Evolutionary conservation across 2,113 vertebrate species (phyloP), one percentile per base, ranked within the genome.

Genomic region (Eulacestoma nigropectus): DNA sequence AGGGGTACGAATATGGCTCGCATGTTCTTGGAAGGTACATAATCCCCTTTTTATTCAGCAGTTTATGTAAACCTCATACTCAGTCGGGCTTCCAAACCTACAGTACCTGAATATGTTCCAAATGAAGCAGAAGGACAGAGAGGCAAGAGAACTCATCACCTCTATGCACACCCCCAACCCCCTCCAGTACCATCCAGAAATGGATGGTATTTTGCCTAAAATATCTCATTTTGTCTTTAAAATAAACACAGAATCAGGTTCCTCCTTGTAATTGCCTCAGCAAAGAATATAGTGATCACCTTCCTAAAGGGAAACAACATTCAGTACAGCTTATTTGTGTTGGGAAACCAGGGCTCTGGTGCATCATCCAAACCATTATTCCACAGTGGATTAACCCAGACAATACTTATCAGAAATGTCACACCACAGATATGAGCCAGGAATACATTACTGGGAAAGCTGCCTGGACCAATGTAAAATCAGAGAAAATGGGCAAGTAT

Each of bases 281-380:
- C 59, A 75, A 78, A 90, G 47, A 81, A 80, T 39, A 57, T 1
- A 75, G 52, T 2, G 16, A 84, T 78, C 72, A 52, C 56, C 72
- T 67, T 95, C 47, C 68, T 84, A 25, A 74, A 88, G 33, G 63
- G 67, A 87, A 93, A 52, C 27, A 63, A 32, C 3, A 2, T 67
- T 88, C 72, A 53, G 30, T 17, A 55, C 8, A 70, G 63, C 44
- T 60, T 73, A 53, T 57, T 85, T 68, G n/a, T 74, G 29, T 64
- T 76, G 53, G 70, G 92, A 95, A 70, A 83, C 42, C 44, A 67
- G 46, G 35, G 47, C 47, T 86, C 35, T 67, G 44, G 55, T 76
- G 64, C 27, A 92, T 88, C 87, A 93, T 90, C 72, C 83, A 93
- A 81, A 84, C 84, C 86, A 72, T 95, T 87, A 90, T 84, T 96